Percentiles rank a stretch among this genome's conserved stretches.
Conservation (phyloP, 2,113 vertebrate species). For the Mohoua ochrocephala region DNA sequence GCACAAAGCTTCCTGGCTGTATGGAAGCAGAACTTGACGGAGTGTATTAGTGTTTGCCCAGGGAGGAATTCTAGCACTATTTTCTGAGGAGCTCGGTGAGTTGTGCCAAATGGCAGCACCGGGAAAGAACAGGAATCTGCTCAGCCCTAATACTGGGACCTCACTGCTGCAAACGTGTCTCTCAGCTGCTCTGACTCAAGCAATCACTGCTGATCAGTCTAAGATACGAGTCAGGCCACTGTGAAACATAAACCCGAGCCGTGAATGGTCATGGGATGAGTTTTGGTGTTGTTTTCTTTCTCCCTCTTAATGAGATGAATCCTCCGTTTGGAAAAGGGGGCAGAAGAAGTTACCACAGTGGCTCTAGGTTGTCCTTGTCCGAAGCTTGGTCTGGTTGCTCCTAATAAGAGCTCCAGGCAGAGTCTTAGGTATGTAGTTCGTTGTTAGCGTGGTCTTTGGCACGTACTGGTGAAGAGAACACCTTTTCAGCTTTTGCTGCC, state of each 20-base stretch:
- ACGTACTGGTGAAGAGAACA: background rate
- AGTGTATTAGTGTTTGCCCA: background rate
- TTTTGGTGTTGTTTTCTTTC: background rate
- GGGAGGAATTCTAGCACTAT: background rate
- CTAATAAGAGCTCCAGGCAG: background rate
- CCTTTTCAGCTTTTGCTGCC: background rate
- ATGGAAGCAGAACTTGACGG: background rate
- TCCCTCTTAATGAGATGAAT: background rate
- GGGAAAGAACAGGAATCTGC: background rate
- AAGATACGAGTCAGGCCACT: background rate
- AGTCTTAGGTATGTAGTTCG: background rate
- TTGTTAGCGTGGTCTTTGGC: background rate
- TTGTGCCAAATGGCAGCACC: rapidly evolving
- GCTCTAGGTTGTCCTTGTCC: background rate
- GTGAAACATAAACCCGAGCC: background rate
- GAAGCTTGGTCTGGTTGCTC: background rate
- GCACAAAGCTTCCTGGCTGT: background rate
- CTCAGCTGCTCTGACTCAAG: background rate
- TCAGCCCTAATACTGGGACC: background rate
- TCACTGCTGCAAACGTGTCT: background rate
- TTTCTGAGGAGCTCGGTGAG: background rate
- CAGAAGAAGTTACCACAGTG: background rate
- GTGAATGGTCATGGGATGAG: background rate
- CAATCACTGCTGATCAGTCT: background rate
- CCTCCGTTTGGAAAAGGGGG: background rate